A percentile compares a stretch with the other conserved stretches of the same genome.
These are phyloP conservation scores for Melanotaenia duboulayi DNA, from an alignment of 2,113 vertebrate genomes.

Conservation along the genomic window DNA sequence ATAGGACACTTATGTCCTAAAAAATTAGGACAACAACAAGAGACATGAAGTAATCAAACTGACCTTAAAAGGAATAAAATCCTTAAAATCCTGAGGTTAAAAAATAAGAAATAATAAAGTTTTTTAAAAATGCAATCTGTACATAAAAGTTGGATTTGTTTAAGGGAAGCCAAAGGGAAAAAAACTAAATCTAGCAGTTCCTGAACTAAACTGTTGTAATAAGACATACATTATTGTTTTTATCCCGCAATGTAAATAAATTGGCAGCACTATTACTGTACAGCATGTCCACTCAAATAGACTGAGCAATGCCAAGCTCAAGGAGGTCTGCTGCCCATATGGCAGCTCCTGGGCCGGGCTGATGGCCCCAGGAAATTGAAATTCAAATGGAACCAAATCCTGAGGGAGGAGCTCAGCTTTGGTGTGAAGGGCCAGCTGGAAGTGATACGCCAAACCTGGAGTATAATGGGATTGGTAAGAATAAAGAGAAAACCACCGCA, in stretches of 20 bases:
- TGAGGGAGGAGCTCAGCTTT: constrained; percentile 68
- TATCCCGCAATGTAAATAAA: constrained; percentile 10
- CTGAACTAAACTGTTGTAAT: not conserved
- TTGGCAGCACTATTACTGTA: not conserved
- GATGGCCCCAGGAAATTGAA: constrained; percentile 71
- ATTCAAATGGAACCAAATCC: constrained; percentile 72
- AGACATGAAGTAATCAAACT: too few relatives aligned
- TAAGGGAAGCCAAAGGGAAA: too few relatives aligned
- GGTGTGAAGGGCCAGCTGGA: constrained; percentile 64
- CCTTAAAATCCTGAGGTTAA: too few relatives aligned
- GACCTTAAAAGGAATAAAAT: too few relatives aligned
- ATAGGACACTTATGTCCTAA: too few relatives aligned
- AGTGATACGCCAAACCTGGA: constrained; percentile 56
- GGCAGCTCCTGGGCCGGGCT: constrained; percentile 60
- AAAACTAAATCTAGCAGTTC: too few relatives aligned
- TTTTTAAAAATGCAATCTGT: too few relatives aligned
- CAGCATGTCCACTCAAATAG: constrained; percentile 41
- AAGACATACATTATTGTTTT: not conserved
- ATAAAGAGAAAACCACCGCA: constrained; percentile 8
- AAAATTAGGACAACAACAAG: too few relatives aligned
- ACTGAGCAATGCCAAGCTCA: constrained; percentile 41
- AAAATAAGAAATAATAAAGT: too few relatives aligned
- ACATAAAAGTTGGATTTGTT: too few relatives aligned
- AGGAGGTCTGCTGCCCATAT: constrained; percentile 68
- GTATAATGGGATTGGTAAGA: constrained; percentile 38